phyloP scores from a whole-genome alignment of 2,888 invertebrate species.

The Dryadula phaetusa region DNA sequence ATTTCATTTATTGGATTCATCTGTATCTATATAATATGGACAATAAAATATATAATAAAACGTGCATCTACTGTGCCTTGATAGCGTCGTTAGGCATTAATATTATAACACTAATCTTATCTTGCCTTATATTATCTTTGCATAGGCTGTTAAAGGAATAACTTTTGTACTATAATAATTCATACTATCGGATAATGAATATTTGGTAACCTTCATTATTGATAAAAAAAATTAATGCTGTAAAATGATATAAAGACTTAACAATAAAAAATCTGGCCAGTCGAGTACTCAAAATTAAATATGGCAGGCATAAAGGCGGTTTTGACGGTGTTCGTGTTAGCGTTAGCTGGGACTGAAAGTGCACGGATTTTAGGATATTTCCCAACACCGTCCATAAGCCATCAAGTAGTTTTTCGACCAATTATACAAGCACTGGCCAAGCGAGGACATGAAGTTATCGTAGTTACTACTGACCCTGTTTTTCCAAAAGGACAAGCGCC shows the following conservation, averaged over 20 bases:
- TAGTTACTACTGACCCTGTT: slow-evolving; percentile 61
- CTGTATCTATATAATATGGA: too few species aligned
- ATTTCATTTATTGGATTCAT: too few species aligned
- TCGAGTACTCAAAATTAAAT: slow-evolving; percentile 23
- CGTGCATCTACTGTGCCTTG: too few species aligned
- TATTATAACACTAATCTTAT: neutral
- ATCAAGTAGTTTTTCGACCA: slow-evolving; percentile 52
- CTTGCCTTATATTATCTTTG: slow-evolving; percentile 3
- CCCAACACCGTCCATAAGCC: slow-evolving; percentile 64
- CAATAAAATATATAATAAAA: too few species aligned
- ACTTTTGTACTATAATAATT: neutral
- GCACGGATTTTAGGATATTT: slow-evolving; percentile 61
- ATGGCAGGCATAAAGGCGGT: slow-evolving; percentile 19
- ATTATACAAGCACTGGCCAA: slow-evolving; percentile 58
- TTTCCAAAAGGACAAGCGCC: slow-evolving; percentile 56
- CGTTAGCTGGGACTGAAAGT: slow-evolving; percentile 23
- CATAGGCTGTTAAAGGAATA: neutral
- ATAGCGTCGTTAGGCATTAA: neutral
- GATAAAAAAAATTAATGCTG: slow-evolving; percentile 19
- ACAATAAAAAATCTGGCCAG: slow-evolving; percentile 5
- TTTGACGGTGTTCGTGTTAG: slow-evolving; percentile 18
- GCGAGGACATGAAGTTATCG: slow-evolving; percentile 65
- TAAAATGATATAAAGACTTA: slow-evolving; percentile 17
- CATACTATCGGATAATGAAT: slow-evolving; percentile 1
- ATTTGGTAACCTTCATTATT: slow-evolving; percentile 12